phyloP scores from a whole-genome alignment of 35 echinoderm and acorn worm species.

The Apostichopus parvimensis region DNA sequence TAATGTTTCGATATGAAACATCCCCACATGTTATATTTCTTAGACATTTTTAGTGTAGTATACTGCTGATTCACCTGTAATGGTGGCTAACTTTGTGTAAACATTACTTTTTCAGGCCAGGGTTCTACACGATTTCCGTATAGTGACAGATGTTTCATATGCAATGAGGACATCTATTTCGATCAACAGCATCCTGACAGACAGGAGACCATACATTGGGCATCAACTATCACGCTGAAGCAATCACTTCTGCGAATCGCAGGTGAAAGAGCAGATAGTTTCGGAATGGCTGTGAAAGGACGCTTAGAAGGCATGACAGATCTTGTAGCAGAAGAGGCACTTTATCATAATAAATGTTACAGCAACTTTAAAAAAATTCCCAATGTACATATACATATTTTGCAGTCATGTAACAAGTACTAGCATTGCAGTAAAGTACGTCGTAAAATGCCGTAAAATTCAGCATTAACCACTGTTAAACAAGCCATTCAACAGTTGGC shows the following conservation, averaged over 20 bases:
- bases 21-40: neutral
- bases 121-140: constrained; percentile 50
- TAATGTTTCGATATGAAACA: neutral
- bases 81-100: neutral
- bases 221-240: constrained; percentile 55
- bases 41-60: neutral
- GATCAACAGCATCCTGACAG: constrained; percentile 58
- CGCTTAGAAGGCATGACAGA: constrained; percentile 63
- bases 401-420: constrained; percentile 13
- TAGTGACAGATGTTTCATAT: constrained; percentile 53
- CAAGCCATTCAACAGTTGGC: neutral
- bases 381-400: constrained; percentile 11
- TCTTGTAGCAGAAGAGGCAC: constrained; percentile 63
- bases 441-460: neutral
- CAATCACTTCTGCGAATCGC: constrained; percentile 56
- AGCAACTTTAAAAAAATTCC: neutral
- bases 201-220: constrained; percentile 41
- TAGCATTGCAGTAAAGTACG: neutral
- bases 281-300: constrained; percentile 69
- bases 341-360: constrained; percentile 59
- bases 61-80: neutral
- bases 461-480: neutral
- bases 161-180: constrained; percentile 49
- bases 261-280: constrained; percentile 55
- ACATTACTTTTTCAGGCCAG: constrained; percentile 36